Evolutionary conservation across 2,888 invertebrate species (phyloP), one percentile per base, ranked within the genome.

Genomic region (Chymomyza caudatula): DNA sequence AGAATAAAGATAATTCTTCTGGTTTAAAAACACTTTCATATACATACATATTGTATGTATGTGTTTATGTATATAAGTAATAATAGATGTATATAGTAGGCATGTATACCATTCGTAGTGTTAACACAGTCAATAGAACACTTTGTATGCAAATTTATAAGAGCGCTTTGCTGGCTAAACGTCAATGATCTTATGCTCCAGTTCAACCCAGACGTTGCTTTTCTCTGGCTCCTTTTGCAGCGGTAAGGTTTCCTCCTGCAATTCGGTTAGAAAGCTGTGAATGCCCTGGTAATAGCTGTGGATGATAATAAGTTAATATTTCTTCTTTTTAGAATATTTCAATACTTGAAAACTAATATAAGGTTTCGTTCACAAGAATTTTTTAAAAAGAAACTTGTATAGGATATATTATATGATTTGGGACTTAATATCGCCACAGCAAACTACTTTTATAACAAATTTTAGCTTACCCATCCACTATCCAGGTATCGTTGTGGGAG

Each of bases 401-500:
- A n/a, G n/a, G n/a, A n/a, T n/a, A n/a, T n/a, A n/a, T n/a, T n/a
- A n/a, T n/a, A n/a, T n/a, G n/a, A n/a, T n/a, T n/a, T n/a, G n/a
- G n/a, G n/a, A n/a, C 42, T 23, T 20, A 44, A 56, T 25, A 25
- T 13, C 6, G 29, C 4, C 4, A 6, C 5, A 37, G 22, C 43
- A 19, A 20, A 51, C 5, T 19, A 51, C 43, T 8, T 29, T 17
- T 11, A 11, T 19, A 8, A 20, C 6, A 6, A 25, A 13, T 37
- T 19, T 11, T 2, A 11, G 0, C 73, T 69, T 97, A 98, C 71
- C 96, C 96, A 69, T 94, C 93, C 79, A 95, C 94, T 67, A 95
- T 95, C 98, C 98, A 98, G 0, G 98, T 98, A 89, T 98, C 97
- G 87, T 98, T 98, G 90, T 98, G 98, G 0, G 96, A 96, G 1